Evolutionary conservation across 2,797 vertebrate species (phyloP).

Genomic region (Manis pentadactyla): DNA sequence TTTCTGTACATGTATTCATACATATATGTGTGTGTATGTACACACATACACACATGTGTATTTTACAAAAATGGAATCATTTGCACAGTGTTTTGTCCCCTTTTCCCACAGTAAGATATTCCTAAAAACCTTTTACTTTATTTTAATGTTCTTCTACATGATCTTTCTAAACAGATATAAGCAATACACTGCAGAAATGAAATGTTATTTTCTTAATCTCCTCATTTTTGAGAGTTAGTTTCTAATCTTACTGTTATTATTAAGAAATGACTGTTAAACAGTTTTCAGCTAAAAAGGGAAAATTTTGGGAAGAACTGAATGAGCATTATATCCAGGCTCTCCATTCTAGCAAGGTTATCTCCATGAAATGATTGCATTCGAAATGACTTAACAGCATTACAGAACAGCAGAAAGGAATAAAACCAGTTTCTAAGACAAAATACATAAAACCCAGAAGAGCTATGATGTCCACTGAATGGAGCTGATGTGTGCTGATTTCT

Average conservation of each 20-base stretch:
- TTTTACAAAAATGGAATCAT: conserved; percentile 3
- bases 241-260: neutral
- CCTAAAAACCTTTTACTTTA: neutral
- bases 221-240: conserved; percentile 18
- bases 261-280: neutral
- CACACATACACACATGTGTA: neutral
- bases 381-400: neutral
- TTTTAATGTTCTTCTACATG: neutral
- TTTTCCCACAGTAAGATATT: neutral
- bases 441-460: neutral
- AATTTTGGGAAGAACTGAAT: neutral
- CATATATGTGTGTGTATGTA: neutral
- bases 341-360: neutral
- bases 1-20: neutral
- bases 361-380: neutral
- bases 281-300: neutral
- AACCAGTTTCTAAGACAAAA: neutral
- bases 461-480: neutral
- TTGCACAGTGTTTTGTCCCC: neutral
- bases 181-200: neutral
- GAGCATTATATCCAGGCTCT: neutral
- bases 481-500: neutral
- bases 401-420: neutral
- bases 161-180: neutral
- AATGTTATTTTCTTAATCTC: neutral